phyloP scores from a whole-genome alignment of 2,797 vertebrate species.

The Arctocebus calabarensis region DNA sequence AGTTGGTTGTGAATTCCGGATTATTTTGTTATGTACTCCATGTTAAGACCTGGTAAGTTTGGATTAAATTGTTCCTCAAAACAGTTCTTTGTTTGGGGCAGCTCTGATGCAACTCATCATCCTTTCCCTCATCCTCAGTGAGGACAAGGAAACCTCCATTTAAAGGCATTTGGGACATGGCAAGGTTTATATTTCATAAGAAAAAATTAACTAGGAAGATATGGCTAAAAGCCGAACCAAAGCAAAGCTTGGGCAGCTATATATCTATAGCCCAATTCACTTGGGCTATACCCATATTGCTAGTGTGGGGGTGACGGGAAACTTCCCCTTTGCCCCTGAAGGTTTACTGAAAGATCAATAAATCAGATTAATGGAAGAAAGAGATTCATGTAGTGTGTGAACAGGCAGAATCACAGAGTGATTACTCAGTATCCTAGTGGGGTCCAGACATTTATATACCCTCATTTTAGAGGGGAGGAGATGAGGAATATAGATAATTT shows the following conservation, averaged over 20 bases:
- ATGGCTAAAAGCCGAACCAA: not conserved
- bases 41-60: slow-evolving; percentile 29
- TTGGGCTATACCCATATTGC: not conserved
- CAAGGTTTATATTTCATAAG: not conserved
- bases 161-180: not conserved
- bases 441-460: not conserved
- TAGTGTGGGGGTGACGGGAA: not conserved
- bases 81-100: not conserved
- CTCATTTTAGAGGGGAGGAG: not conserved
- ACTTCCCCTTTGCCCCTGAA: not conserved
- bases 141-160: not conserved
- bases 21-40: not conserved
- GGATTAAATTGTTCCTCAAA: not conserved
- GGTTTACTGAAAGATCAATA: not conserved
- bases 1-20: slow-evolving; percentile 56
- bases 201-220: not conserved
- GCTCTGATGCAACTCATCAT: not conserved
- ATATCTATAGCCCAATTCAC: not conserved
- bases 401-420: not conserved
- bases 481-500: not conserved
- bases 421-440: not conserved
- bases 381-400: not conserved
- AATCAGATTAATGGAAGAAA: not conserved
- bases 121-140: fast-evolving
- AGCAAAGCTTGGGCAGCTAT: not conserved